phyloP scores from a whole-genome alignment of 2,113 vertebrate genomes.

The Cervus canadensis region DNA sequence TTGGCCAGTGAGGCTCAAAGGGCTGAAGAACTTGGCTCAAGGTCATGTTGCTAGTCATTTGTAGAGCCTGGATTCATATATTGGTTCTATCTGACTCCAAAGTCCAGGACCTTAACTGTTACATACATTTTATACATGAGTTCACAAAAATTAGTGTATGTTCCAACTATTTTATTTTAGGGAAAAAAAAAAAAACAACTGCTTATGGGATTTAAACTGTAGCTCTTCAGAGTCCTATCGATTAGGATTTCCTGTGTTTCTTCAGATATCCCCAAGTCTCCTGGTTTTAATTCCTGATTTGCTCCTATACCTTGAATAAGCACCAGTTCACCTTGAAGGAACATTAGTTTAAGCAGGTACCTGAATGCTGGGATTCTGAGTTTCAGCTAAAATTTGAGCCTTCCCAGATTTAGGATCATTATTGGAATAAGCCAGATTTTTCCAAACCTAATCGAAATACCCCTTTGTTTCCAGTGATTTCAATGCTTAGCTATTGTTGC shows the following conservation, averaged over 20 bases:
- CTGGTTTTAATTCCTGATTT: not conserved
- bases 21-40: not conserved
- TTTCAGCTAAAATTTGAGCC: not conserved
- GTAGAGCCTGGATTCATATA: not conserved
- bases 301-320: not conserved
- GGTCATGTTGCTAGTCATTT: not conserved
- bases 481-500: not conserved
- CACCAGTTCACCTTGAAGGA: not conserved
- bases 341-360: not conserved
- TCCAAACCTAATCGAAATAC: conserved; percentile 28
- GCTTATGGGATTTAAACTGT: not conserved
- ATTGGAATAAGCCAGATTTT: not conserved
- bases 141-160: not conserved
- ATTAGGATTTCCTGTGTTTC: not conserved
- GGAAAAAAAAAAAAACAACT: not conserved
- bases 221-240: not conserved
- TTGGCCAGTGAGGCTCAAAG: not conserved
- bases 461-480: conserved; percentile 48
- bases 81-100: not conserved
- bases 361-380: not conserved
- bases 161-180: not conserved
- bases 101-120: not conserved
- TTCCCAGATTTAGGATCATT: not conserved
- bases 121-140: not conserved
- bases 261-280: not conserved